Evolutionary conservation across 1,140 invertebrate genomes (phyloP).

Genomic region (Metopolophium dirhodum): DNA sequence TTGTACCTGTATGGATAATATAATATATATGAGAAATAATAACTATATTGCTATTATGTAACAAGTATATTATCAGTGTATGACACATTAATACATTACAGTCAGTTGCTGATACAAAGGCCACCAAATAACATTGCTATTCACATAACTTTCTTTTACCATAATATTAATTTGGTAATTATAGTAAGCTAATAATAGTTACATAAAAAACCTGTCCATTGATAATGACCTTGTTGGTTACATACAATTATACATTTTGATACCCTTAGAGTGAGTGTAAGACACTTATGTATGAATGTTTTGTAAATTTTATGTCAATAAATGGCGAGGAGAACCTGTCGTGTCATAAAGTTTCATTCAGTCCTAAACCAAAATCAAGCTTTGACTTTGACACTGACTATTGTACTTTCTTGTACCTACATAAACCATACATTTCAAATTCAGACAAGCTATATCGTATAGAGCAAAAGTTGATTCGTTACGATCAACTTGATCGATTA

Average conservation of each 20-base stretch:
- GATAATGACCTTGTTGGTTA: not conserved
- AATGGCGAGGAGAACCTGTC: too few relatives aligned
- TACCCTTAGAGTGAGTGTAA: too few relatives aligned
- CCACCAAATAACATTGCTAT: not conserved
- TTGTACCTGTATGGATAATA: too few relatives aligned
- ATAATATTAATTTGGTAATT: not conserved
- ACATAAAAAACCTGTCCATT: not conserved
- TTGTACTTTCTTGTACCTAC: too few relatives aligned
- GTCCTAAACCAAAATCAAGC: too few relatives aligned
- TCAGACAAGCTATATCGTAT: not conserved
- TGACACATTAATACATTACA: not conserved
- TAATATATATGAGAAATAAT: too few relatives aligned
- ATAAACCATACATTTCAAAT: not conserved
- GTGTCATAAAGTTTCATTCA: too few relatives aligned
- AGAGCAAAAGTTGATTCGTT: not conserved
- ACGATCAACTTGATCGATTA: not conserved
- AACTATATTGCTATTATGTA: too few relatives aligned
- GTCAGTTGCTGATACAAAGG: not conserved
- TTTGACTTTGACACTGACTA: too few relatives aligned
- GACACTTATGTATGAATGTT: too few relatives aligned
- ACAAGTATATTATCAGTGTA: not conserved
- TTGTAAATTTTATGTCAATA: too few relatives aligned
- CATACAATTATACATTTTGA: not conserved
- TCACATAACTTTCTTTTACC: not conserved
- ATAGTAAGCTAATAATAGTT: not conserved